Percentiles rank a stretch among this genome's conserved stretches.
Conservation (phyloP, 2,888 invertebrate genomes). For the Apamea monoglypha region DNA sequence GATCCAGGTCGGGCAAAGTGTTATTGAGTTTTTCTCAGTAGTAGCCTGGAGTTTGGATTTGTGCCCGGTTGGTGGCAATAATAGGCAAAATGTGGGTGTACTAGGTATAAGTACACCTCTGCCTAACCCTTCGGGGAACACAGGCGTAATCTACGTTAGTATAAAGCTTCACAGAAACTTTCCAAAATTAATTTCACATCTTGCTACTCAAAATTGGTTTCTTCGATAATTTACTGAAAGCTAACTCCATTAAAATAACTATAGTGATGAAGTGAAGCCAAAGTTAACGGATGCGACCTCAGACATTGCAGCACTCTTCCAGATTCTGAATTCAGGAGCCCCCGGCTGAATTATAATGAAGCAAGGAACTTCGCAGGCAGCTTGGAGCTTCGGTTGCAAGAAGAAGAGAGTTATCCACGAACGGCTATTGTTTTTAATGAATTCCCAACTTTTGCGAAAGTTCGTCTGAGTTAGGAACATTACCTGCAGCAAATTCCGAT, state of each 20-base stretch:
- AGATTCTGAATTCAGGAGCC: slow-evolving; percentile 70
- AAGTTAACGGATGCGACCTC: slow-evolving; percentile 46
- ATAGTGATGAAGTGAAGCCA: slow-evolving; percentile 34
- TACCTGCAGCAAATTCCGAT: slow-evolving; percentile 77
- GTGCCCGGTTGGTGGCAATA: neutral
- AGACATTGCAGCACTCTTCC: slow-evolving; percentile 61
- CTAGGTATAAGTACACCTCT: neutral
- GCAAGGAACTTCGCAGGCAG: slow-evolving; percentile 69
- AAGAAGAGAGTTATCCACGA: slow-evolving; percentile 74
- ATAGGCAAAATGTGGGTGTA: too few relatives aligned
- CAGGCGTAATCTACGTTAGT: neutral
- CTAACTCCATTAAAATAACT: slow-evolving; percentile 28
- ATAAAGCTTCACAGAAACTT: neutral
- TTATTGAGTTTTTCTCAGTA: neutral
- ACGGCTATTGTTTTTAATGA: slow-evolving; percentile 82
- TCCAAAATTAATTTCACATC: neutral
- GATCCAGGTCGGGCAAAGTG: too few relatives aligned
- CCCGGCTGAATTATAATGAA: slow-evolving; percentile 81
- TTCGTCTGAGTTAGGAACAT: slow-evolving; percentile 70
- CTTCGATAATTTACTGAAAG: slow-evolving; percentile 19
- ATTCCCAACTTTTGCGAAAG: slow-evolving; percentile 75
- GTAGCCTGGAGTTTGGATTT: neutral
- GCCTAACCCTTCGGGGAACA: too few relatives aligned
- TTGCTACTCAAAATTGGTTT: neutral
- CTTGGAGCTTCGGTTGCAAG: slow-evolving; percentile 48